Evolutionary conservation across 1,140 invertebrate species (phyloP).

Genomic region (Zaprionus gabonicus): DNA sequence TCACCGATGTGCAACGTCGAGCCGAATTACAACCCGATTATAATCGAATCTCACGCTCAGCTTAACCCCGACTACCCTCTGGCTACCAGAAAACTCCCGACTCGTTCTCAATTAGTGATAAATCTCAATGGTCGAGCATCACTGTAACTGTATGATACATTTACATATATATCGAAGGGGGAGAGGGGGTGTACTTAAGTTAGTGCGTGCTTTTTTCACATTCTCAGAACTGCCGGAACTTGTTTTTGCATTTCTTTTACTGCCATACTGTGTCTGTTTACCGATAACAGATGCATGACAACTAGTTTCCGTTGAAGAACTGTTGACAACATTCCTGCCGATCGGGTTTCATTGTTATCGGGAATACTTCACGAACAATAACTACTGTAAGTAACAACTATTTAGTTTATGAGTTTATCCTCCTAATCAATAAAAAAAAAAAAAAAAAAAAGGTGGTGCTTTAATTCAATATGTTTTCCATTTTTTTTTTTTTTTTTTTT

Average conservation of each 20-base stretch:
- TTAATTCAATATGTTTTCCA: no score
- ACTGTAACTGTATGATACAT: not conserved
- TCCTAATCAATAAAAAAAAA: no score
- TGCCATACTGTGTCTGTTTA: not conserved
- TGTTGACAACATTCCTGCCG: not conserved
- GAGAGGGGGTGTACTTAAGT: not conserved
- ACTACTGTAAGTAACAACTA: no score
- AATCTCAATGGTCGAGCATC: constrained; percentile 1
- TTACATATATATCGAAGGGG: no score
- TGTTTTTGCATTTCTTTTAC: not conserved
- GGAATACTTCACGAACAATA: not conserved
- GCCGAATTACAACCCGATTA: not conserved
- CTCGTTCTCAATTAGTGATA: not conserved
- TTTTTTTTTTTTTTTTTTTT: no score
- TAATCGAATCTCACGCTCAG: constrained; percentile 2
- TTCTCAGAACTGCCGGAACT: not conserved
- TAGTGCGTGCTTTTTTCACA: not conserved
- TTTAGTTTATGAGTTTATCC: no score
- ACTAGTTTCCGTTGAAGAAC: not conserved
- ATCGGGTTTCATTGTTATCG: not conserved
- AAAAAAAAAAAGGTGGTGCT: no score
- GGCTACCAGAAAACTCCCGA: not conserved
- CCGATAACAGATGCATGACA: not conserved
- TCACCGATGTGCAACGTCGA: not conserved
- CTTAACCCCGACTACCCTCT: not conserved